Percentiles rank a stretch among this genome's conserved stretches.
Evolutionary conservation across 2,888 invertebrate species (phyloP).

Genomic region (Melanotus villosus): DNA sequence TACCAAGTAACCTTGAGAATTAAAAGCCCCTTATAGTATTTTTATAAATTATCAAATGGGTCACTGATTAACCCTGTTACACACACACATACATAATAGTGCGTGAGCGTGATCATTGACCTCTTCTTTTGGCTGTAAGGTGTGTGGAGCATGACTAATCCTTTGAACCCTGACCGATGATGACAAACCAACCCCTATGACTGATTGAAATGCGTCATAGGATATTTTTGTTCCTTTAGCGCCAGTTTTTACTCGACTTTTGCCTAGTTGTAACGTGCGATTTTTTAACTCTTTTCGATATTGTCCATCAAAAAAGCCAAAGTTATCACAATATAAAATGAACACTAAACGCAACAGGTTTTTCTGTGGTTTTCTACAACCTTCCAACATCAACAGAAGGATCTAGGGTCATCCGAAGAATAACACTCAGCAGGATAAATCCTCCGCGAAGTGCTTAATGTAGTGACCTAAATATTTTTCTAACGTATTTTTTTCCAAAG

Average conservation of each 20-base stretch:
- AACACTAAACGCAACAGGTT: no score
- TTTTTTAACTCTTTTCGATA: neutral
- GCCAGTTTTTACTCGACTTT: conserved; percentile 36
- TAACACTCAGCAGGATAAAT: no score
- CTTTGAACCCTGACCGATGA: conserved; percentile 43
- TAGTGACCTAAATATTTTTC: no score
- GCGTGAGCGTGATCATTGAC: conserved; percentile 41
- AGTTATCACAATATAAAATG: no score
- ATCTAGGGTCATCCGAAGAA: no score
- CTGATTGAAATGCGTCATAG: conserved; percentile 46
- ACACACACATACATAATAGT: conserved; percentile 30
- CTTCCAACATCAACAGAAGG: no score
- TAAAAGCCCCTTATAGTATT: neutral
- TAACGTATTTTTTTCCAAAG: no score
- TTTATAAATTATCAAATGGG: conserved; percentile 17
- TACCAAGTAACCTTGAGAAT: neutral
- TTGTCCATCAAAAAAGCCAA: no score
- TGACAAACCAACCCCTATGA: conserved; percentile 41
- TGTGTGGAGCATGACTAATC: conserved; percentile 44
- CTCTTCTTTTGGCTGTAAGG: conserved; percentile 32
- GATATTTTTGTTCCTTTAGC: conserved; percentile 33
- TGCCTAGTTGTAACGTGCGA: conserved; percentile 20
- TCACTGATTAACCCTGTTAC: conserved; percentile 33
- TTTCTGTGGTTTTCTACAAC: no score
- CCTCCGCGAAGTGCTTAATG: no score